Base-by-base conservation (phyloP, 2,797 vertebrate species). In the Girardinus metallicus region DNA sequence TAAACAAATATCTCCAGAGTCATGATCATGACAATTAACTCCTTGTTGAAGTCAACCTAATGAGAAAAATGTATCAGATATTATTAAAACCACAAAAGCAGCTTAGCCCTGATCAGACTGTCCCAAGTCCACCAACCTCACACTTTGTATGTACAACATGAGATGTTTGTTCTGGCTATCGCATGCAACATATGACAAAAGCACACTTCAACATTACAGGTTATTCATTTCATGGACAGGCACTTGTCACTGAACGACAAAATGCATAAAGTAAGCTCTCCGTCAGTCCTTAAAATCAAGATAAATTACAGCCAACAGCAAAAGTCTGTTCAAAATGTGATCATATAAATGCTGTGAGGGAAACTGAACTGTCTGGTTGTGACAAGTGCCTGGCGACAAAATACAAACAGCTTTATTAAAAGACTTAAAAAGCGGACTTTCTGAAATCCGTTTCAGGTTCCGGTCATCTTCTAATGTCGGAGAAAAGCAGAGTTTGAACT, bases 141-240 rank as follows among this genome's bases (percentile, higher is more conserved):
- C 79, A 93, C 85, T 84, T 80, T 78, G 53, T 94, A 95, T 96
- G 88, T 96, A 96, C 94, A 96, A 90, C 94, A 93, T 88, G 85
- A 94, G 87, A 86, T 87, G 82, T 88, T 87, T 78, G 26, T 92
- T 79, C 87, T 90, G 80, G 83, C 92, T 94, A 94, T 94, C 93
- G 92, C 95, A 95, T 96, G 95, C 95, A 93, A 80, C 91, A 94
- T 90, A 87, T 87, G 86, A 87, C 89, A 91, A 90, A 82, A 73
- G 75, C 80, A 80, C 73, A 89, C 82, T 82, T 87, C 79, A 75
- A 92, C 83, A 88, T 88, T 85, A 86, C 74, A 87, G 88, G 82
- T 74, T 84, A 44, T 73, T 77, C 55, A 79, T 88, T 86, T 91
- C 82, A 89, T 76, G 75, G 47, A 83, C 83, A 85, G 90, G 85